A percentile compares a stretch with the other conserved stretches of the same genome.
These are phyloP conservation scores for Xylocopa sonorina DNA, from an alignment of 1,140 invertebrate genomes.

Conservation along the genomic window DNA sequence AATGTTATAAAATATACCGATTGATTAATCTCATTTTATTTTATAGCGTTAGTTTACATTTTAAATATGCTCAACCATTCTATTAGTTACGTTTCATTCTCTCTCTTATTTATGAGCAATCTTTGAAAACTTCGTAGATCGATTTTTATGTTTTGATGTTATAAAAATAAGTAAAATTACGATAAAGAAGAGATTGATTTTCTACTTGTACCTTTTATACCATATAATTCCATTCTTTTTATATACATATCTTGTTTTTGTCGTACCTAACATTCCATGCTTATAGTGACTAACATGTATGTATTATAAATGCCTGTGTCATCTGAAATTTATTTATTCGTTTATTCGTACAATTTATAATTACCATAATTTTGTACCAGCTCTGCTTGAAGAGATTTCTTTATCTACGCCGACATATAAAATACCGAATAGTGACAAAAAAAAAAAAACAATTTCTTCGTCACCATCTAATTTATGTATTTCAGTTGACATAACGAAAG, in stretches of 20 bases:
- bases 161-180: conserved; percentile 37
- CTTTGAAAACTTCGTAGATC: conserved; percentile 24
- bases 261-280: conserved; percentile 70
- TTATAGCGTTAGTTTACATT: conserved; percentile 39
- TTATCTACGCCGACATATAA: not conserved
- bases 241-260: conserved; percentile 57
- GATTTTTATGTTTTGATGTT: conserved; percentile 32
- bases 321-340: conserved; percentile 63
- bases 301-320: conserved; percentile 60
- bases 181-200: conserved; percentile 45
- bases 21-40: conserved; percentile 45
- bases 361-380: conserved; percentile 46
- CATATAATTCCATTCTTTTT: conserved; percentile 49
- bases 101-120: conserved; percentile 38
- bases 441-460: not conserved
- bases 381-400: conserved; percentile 48
- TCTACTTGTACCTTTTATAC: conserved; percentile 54
- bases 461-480: not conserved
- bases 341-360: conserved; percentile 49
- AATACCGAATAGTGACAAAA: too few species aligned
- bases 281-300: conserved; percentile 62
- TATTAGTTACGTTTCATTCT: conserved; percentile 38
- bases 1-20: conserved; percentile 47
- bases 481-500: conserved; percentile 12
- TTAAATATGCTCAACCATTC: conserved; percentile 44